phyloP scores from a whole-genome alignment of 2,113 vertebrate genomes.

The Neotoma lepida region DNA sequence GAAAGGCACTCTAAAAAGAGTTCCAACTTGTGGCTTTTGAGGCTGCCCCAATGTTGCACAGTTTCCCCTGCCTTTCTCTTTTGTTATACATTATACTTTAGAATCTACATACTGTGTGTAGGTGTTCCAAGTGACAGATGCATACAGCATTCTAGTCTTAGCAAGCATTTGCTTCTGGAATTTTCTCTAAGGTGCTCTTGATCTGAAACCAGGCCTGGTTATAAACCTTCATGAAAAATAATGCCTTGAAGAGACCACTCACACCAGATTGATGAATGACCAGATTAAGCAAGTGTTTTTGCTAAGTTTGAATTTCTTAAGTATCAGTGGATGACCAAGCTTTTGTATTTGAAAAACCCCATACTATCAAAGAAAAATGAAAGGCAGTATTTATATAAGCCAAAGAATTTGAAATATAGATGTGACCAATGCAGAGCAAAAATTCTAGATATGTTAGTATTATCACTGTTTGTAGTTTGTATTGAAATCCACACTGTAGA shows the following conservation, averaged over 20 bases:
- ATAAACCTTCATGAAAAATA: not conserved
- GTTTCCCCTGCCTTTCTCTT: not conserved
- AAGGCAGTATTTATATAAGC: not conserved
- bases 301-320: not conserved
- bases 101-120: rapidly evolving
- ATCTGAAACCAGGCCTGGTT: not conserved
- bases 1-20: slow-evolving; percentile 9
- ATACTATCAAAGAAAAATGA: not conserved
- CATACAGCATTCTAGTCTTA: not conserved
- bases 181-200: not conserved
- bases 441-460: too few species aligned
- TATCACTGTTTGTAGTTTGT: too few species aligned
- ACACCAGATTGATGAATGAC: not conserved
- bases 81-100: not conserved
- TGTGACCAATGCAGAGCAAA: not conserved
- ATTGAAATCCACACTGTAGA: too few species aligned
- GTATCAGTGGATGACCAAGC: not conserved
- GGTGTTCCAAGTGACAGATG: not conserved
- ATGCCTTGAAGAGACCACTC: not conserved
- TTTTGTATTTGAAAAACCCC: not conserved
- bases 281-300: not conserved
- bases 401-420: not conserved
- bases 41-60: not conserved
- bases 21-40: not conserved
- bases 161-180: not conserved